Evolutionary conservation across 2,888 invertebrate species (phyloP), one percentile per base, ranked within the genome.

Genomic region (Drosophila stalkeri): DNA sequence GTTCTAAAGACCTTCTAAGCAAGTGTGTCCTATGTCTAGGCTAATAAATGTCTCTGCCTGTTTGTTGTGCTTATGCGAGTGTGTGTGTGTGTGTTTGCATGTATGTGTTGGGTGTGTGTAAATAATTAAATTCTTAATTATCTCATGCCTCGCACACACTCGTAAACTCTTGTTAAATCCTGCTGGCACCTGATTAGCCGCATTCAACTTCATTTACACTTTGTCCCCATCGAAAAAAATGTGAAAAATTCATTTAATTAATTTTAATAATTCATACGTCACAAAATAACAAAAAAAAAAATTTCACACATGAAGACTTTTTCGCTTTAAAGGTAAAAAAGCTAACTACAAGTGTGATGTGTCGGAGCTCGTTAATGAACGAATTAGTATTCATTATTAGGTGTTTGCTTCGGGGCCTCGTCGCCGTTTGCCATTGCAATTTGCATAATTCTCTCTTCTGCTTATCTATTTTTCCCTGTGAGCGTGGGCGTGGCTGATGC

Each of bases 181-280:
- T 59, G 60, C 44, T 56, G 74, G n/a, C 74, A 71, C 66, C 47
- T 81, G 75, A 81, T 86, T 77, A 85, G 71, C 62, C 57, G 60
- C 71, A 85, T 82, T 82, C 74, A 82, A 81, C 82, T 84, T 83
- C 77, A 81, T 81, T 80, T 80, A 57, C 77, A 74, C 69, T 72
- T 70, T 66, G 31, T 33, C 44, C 20, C n/a, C 54, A 12, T 3
- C 41, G 5, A 41, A 47, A 49, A 47, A 72, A 62, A 23, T 14
- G 47, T 31, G 11, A 39, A 14, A 61, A 71, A 55, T 46, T 49
- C 56, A 86, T 91, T 92, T 91, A 91, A 91, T 91, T 89, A 91
- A 88, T 83, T 92, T 91, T 91, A 91, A 91, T 92, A 90, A 91
- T 91, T 91, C 85, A 91, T 85, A 80, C 77, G 76, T 74, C 62